Percentiles rank a stretch among this genome's conserved stretches.
These are phyloP conservation scores for Ophion ventricosus DNA, from an alignment of 2,888 invertebrate species.

Conservation along the genomic window DNA sequence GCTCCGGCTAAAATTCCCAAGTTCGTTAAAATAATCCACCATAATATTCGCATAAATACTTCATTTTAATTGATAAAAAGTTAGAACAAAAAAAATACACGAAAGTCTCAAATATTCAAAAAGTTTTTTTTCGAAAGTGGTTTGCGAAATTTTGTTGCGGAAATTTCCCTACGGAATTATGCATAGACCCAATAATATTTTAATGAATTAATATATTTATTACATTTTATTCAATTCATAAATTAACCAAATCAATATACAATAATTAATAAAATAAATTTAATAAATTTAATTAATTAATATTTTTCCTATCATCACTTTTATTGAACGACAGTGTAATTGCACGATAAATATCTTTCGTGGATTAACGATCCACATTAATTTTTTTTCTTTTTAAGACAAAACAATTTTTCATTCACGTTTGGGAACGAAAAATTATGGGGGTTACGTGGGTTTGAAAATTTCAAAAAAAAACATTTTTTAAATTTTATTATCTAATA, in stretches of 20 bases:
- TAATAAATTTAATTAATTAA: too few relatives aligned
- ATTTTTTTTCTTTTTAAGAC: not conserved
- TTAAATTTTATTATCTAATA: too few relatives aligned
- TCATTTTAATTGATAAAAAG: not conserved
- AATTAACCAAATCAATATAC: too few relatives aligned
- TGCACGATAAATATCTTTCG: not conserved
- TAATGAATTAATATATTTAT: too few relatives aligned
- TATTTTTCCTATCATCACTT: not conserved
- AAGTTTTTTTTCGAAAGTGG: too few relatives aligned
- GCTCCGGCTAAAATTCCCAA: not conserved
- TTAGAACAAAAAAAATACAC: not conserved
- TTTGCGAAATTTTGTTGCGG: too few relatives aligned
- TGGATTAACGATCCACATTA: not conserved
- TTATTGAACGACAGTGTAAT: not conserved
- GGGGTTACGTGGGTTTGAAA: too few relatives aligned
- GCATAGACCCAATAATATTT: too few relatives aligned
- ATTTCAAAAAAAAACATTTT: too few relatives aligned
- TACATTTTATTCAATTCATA: too few relatives aligned
- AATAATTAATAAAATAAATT: too few relatives aligned
- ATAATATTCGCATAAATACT: not conserved
- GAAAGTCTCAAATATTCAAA: not conserved
- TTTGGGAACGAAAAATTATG: not conserved
- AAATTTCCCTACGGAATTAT: too few relatives aligned
- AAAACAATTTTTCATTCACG: not conserved
- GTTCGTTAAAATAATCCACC: not conserved